phyloP scores from a whole-genome alignment of 2,888 invertebrate genomes.

The Gnatocerus cornutus region DNA sequence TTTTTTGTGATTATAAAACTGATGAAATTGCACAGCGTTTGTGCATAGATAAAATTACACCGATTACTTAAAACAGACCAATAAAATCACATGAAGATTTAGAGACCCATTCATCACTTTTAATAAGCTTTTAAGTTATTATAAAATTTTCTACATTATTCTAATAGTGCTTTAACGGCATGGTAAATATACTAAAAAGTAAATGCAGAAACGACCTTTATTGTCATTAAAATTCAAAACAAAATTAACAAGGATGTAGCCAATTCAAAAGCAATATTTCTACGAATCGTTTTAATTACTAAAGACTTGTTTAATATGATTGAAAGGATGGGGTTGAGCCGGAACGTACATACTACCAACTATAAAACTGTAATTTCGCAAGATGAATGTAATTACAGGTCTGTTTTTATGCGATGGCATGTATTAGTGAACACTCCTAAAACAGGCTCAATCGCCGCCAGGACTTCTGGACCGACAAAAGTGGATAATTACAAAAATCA shows the following conservation, averaged over 20 bases:
- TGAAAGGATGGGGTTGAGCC: conserved; percentile 4
- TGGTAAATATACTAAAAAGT: too few relatives aligned
- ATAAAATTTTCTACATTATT: too few relatives aligned
- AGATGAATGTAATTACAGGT: conserved; percentile 57
- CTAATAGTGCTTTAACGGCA: too few relatives aligned
- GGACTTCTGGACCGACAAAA: conserved; percentile 33
- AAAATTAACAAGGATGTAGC: too few relatives aligned
- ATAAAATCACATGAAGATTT: not conserved
- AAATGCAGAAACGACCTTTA: too few relatives aligned
- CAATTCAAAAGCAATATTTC: too few relatives aligned
- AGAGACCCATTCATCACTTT: not conserved
- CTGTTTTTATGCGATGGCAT: conserved; percentile 52
- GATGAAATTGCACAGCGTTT: conserved; percentile 2
- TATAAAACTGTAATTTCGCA: conserved; percentile 58
- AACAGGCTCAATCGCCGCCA: conserved; percentile 32
- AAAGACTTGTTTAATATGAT: conserved; percentile 12
- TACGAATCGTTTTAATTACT: too few relatives aligned
- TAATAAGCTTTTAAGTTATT: too few relatives aligned
- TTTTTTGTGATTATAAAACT: conserved; percentile 44
- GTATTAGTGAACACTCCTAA: conserved; percentile 39
- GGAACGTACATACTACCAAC: conserved; percentile 18
- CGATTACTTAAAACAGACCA: not conserved
- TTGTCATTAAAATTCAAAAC: too few relatives aligned
- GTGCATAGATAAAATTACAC: conserved; percentile 2
- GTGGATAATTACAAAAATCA: conserved; percentile 48